Evolutionary conservation across 2,113 vertebrate genomes (phyloP).

Genomic region (Melanostigma gelatinosum): DNA sequence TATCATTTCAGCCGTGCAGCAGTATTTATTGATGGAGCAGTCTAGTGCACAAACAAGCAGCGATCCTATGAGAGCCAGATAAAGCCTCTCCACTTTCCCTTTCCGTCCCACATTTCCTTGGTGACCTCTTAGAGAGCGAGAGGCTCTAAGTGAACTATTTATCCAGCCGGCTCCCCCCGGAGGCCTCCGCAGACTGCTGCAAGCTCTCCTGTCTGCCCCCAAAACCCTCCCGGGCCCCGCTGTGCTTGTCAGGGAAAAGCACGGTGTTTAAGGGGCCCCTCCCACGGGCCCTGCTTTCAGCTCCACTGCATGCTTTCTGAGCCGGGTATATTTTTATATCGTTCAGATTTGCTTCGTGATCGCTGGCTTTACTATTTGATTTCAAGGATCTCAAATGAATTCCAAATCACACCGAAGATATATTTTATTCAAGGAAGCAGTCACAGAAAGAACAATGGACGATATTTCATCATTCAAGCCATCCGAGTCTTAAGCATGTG

Average conservation of each 20-base stretch:
- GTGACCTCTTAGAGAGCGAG: constrained; percentile 78
- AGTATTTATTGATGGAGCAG: constrained; percentile 70
- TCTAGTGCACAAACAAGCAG: constrained; percentile 59
- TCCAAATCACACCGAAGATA: neutral
- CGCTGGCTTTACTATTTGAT: constrained; percentile 10
- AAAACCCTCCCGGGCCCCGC: constrained; percentile 61
- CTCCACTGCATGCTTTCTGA: constrained; percentile 44
- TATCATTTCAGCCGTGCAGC: constrained; percentile 44
- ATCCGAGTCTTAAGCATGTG: neutral
- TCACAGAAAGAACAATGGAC: neutral
- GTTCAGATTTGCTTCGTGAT: constrained; percentile 73
- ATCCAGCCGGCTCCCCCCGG: constrained; percentile 62
- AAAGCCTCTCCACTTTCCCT: constrained; percentile 62
- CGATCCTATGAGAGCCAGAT: constrained; percentile 55
- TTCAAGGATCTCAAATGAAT: neutral
- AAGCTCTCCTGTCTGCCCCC: constrained; percentile 70
- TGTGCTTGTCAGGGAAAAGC: constrained; percentile 83
- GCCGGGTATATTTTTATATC: constrained; percentile 41
- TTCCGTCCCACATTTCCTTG: constrained; percentile 65
- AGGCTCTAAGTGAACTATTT: constrained; percentile 77
- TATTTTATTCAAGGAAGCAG: neutral
- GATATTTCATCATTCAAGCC: neutral
- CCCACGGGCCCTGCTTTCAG: constrained; percentile 65
- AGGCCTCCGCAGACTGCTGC: constrained; percentile 63
- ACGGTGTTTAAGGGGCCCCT: constrained; percentile 81